Evolutionary conservation across 2,113 vertebrate species (phyloP).

Genomic region (Athene cunicularia): DNA sequence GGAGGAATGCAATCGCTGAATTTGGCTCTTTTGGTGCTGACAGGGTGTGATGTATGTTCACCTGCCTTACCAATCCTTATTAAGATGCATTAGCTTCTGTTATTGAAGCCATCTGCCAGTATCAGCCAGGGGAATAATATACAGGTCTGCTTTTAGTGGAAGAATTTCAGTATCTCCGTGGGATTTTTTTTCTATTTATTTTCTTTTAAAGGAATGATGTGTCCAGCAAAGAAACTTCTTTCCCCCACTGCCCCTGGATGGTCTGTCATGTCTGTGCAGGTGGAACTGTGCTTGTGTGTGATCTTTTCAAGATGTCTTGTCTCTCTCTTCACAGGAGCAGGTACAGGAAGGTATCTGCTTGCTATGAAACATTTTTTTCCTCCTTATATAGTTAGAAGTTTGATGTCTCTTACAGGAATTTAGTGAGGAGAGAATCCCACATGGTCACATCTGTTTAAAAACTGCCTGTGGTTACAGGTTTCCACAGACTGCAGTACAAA

Average conservation of each 20-base stretch:
- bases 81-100: neutral
- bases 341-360: neutral
- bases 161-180: neutral
- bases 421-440: constrained; percentile 41
- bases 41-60: neutral
- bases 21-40: neutral
- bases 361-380: neutral
- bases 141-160: neutral
- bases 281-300: neutral
- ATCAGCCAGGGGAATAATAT: neutral
- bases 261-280: fast-evolving
- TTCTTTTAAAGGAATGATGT: neutral
- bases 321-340: neutral
- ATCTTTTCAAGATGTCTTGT: neutral
- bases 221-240: neutral
- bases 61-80: neutral
- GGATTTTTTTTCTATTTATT: neutral
- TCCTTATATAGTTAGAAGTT: constrained; percentile 20
- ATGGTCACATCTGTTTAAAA: constrained; percentile 40
- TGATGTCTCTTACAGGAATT: constrained; percentile 35
- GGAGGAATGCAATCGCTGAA: fast-evolving
- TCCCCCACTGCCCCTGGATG: neutral
- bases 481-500: constrained; percentile 66
- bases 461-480: constrained; percentile 65
- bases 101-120: neutral